These are phyloP conservation scores for Cichlasoma orientale DNA, from an alignment of 2,797 vertebrate species.

Conservation along the genomic window DNA sequence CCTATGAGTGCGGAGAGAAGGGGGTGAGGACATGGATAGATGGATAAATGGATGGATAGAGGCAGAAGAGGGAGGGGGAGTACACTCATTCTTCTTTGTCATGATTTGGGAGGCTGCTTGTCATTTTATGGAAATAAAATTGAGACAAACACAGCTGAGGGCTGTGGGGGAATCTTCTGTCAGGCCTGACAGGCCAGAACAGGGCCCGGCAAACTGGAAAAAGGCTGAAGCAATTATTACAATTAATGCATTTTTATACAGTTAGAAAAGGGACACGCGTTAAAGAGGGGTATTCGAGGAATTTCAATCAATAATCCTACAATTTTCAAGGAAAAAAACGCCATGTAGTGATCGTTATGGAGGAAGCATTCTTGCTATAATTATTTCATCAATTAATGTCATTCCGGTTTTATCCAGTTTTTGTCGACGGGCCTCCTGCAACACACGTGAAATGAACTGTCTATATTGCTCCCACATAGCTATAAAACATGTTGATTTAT, in stretches of 20 bases:
- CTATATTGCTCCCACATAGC: background rate
- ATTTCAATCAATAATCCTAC: background rate
- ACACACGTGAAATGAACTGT: conserved; percentile 17
- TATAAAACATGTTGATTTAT: background rate
- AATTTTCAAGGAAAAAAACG: conserved; percentile 21
- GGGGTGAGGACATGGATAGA: background rate
- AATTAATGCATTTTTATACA: conserved; percentile 20
- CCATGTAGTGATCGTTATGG: conserved; percentile 22
- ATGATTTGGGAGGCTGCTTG: conserved; percentile 74
- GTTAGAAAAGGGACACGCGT: background rate
- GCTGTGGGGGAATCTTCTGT: conserved; percentile 54
- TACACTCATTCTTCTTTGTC: conserved; percentile 71
- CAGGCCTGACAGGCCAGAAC: conserved; percentile 67
- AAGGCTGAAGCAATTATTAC: conserved; percentile 18
- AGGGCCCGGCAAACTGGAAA: conserved; percentile 47
- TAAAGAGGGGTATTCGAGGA: background rate
- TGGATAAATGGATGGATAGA: conserved; percentile 15
- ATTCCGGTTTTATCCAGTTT: conserved; percentile 72
- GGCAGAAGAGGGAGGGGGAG: conserved; percentile 4
- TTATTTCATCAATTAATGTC: conserved; percentile 75
- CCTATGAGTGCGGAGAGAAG: conserved; percentile 49
- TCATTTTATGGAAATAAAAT: conserved; percentile 77
- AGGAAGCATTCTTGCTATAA: conserved; percentile 50
- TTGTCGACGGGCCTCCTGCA: conserved; percentile 43
- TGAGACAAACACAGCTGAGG: conserved; percentile 62